phyloP scores from a whole-genome alignment of 2,113 vertebrate genomes.

The Sapayoa aenigma region DNA sequence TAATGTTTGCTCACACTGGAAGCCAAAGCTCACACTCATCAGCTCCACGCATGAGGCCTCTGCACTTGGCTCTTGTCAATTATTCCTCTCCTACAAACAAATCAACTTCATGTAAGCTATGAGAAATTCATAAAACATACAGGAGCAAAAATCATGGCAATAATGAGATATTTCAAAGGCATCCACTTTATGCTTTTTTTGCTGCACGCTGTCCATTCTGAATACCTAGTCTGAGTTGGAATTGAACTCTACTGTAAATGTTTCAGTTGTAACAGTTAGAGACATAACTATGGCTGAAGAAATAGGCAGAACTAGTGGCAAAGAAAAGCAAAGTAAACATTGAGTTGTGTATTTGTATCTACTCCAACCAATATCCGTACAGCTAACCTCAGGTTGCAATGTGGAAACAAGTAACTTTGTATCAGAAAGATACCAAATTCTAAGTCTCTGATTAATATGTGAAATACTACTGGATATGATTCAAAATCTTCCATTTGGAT shows the following conservation, averaged over 20 bases:
- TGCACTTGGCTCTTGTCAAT: neutral
- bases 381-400: neutral
- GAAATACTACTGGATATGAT: neutral
- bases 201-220: neutral
- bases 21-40: neutral
- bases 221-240: neutral
- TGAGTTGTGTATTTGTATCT: neutral
- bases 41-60: neutral
- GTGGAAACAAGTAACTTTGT: neutral
- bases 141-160: neutral
- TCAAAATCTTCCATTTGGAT: neutral
- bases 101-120: neutral
- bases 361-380: neutral
- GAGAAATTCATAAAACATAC: neutral
- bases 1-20: neutral
- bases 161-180: neutral
- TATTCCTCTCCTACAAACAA: neutral
- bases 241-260: neutral
- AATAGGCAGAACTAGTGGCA: neutral
- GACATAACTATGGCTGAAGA: neutral
- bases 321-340: neutral
- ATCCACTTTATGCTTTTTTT: neutral
- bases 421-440: neutral
- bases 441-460: neutral
- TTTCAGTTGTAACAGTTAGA: neutral